Base-by-base conservation (phyloP, 2,797 vertebrate genomes). In the Aphelocoma californica region DNA sequence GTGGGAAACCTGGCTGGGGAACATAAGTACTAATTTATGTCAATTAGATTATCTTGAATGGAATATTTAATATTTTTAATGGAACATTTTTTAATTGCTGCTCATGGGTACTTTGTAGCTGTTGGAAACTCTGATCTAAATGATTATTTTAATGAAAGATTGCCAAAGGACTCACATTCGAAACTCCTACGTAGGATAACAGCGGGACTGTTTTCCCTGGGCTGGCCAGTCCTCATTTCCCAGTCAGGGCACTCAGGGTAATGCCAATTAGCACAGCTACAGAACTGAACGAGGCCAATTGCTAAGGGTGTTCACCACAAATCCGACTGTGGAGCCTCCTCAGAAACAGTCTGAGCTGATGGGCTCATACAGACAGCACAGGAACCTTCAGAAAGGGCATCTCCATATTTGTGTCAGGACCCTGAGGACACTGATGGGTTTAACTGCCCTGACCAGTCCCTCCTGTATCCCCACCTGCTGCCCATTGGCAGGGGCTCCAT, bases 61-160 rank as follows among this genome's bases (percentile, higher is more conserved):
- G 71, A 91, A 70, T 85, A 84, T 81, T 90, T 93, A 93, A 56
- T 91, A 84, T 89, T 90, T 96, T 96, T 73, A 92, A 91, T 83
- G n/a, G 88, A 96, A 92, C 73, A 14, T 64, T 24, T 29, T 75
- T 70, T 80, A 50, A 70, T 66, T 88, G 31, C 34, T 89, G 72
- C 32, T 88, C 51, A 45, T 71, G 34, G 60, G 82, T 94, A 73
- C 78, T 89, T 88, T 50, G 57, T 77, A 88, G 74, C 57, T 90
- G 77, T 54, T 44, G 71, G 92, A 97, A 96, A 89, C 50, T 94
- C 67, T 94, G 78, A 90, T 93, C 62, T 75, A 88, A 91, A 75
- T 53, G 3, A 79, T 79, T 88, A 51, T 66, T 88, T 82, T 60
- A 60, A 81, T 80, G 84, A 72, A 79, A 65, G 69, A 45, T 74